Evolutionary conservation across 2,113 vertebrate genomes (phyloP), one percentile per base, ranked within the genome.

Genomic region (Myotis lucifugus): DNA sequence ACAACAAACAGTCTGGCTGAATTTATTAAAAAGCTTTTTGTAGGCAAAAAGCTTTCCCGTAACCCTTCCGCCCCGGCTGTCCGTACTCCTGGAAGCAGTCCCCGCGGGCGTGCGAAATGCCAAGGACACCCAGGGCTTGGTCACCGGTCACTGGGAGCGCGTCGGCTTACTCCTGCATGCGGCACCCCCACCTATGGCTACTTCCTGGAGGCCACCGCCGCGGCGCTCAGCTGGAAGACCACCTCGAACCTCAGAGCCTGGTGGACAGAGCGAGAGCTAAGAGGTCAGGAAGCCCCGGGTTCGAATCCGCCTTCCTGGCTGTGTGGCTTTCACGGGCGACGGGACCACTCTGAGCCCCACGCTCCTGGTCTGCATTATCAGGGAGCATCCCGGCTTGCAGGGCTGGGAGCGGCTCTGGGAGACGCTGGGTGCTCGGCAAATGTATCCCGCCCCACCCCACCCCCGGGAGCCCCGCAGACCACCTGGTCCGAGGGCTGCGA

Each of bases 401-500:
- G 52, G 79, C 40, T 74, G 64, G 6, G 9, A 14, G 48, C 78
- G 56, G 83, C 69, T 78, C 83, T 19, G 8, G 69, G 79, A 82
- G 83, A 90, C 0, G 72, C 91, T 46, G 90, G 94, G 86, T 32
- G 87, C 87, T 74, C 4, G 0, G 81, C 10, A 84, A 96, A 54
- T 42, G 37, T 13, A 52, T 32, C 40, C 15, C 52, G 76, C 61
- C 93, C 83, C 14, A 12, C 21, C 37, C 94, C 64, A 0, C 50
- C 40, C 66, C 90, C 54, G 19, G 92, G 83, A 86, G 90, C 84
- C 90, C 56, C 23, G 81, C 74, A 46, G 40, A 74, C 95, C 96
- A 97, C 95, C 96, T 97, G 93, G 86, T 54, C 92, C 67, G 9
- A 61, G n/a, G 85, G 81, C 88, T 91, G 84, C 66, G 52, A 74